A percentile compares a stretch with the other conserved stretches of the same genome.
These are phyloP conservation scores for Rhipidura dahli DNA, from an alignment of 2,113 vertebrate species.

Conservation along the genomic window DNA sequence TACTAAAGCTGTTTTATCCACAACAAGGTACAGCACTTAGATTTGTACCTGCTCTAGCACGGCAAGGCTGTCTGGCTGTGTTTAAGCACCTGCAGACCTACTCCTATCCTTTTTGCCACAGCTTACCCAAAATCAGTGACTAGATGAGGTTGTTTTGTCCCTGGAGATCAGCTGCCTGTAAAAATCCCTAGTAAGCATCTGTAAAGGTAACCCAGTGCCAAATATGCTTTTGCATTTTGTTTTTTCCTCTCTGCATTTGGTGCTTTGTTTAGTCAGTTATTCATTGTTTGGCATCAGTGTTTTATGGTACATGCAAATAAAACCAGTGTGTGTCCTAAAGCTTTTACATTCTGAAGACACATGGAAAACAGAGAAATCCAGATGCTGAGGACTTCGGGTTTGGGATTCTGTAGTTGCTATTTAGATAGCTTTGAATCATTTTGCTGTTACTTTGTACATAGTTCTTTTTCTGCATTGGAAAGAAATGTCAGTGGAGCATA, in stretches of 20 bases:
- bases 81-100: not conserved
- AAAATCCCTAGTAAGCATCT: not conserved
- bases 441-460: not conserved
- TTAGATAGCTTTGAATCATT: not conserved
- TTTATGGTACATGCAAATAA: not conserved
- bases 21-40: not conserved
- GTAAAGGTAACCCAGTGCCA: not conserved
- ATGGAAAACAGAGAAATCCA: not conserved
- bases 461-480: not conserved
- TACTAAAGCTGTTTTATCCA: not conserved
- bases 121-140: not conserved
- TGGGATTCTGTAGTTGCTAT: not conserved
- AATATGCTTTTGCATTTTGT: not conserved
- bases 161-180: not conserved
- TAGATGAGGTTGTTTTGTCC: not conserved
- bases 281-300: not conserved
- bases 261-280: not conserved
- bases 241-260: not conserved
- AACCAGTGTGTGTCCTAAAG: not conserved
- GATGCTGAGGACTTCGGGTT: not conserved
- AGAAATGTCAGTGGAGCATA: not conserved
- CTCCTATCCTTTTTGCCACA: not conserved
- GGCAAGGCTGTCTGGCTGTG: not conserved
- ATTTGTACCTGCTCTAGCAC: not conserved
- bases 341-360: not conserved